Evolutionary conservation across 2,888 invertebrate species (phyloP), one percentile per base, ranked within the genome.

Genomic region (Busseola fusca): DNA sequence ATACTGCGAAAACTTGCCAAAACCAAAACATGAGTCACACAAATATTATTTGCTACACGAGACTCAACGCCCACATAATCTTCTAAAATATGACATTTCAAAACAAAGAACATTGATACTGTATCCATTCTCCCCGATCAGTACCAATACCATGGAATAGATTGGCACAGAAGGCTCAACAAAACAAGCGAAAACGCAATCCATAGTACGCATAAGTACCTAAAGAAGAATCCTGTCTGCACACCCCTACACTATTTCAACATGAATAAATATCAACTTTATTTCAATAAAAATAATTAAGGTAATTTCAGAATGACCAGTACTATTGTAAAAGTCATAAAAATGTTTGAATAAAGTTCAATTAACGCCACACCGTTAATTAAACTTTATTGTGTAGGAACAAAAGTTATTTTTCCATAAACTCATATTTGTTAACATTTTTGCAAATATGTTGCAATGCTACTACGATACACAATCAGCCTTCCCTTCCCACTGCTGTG

Each of bases 71-170:
- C 45, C 37, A 54, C 37, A 62, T 64, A 12, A 64, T 64, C 30
- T 45, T 54, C 59, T 50, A 58, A 81, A 67, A 77, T 77, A 72
- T 77, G 72, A 72, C 64, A 63, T 30, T 27, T 58, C n/a, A 48
- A 64, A 67, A 81, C 82, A 77, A 79, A 81, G 78, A 77, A 40
- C 54, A 65, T 79, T 66, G 54, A 56, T 58, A 69, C 52, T 69
- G 21, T 40, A 58, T 54, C 25, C 65, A n/a, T 45, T n/a, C 45
- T 18, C 37, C 5, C 21, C 9, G 14, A 68, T 4, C n/a, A 9
- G 42, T 27, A 64, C 21, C 10, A 50, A n/a, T 4, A 3, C 10
- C 58, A 52, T 18, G 1, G 37, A 72, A 16, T 54, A 59, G 5
- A 21, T n/a, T 14, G 7, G 1, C 25, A 45, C 73, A 77, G 52